Conservation (phyloP, 2,113 vertebrate species). For the Phalacrocorax pelagicus region DNA sequence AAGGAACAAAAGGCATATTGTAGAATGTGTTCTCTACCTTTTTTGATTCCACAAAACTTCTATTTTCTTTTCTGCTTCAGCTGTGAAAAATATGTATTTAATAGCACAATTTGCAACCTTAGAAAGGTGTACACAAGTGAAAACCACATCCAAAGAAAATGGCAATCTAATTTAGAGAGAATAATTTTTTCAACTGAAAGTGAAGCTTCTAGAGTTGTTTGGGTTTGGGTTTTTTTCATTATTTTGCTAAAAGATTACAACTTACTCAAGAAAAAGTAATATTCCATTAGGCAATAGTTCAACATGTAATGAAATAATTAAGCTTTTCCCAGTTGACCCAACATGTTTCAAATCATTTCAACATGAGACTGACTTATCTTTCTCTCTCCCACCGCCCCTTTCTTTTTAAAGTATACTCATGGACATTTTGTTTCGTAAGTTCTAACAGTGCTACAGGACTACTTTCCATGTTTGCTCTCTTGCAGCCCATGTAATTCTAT, state of each 20-base stretch:
- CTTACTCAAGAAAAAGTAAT: background rate
- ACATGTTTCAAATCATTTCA: background rate
- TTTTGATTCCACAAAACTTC: background rate
- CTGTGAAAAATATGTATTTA: background rate
- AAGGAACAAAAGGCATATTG: background rate
- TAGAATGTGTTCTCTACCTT: background rate
- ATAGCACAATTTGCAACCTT: background rate
- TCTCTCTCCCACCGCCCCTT: rapidly evolving
- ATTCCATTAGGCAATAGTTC: background rate
- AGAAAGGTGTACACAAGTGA: background rate
- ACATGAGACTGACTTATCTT: background rate
- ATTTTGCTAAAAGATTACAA: background rate
- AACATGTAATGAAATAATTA: background rate
- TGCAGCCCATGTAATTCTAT: no score
- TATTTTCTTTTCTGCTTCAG: background rate
- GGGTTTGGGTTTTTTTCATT: background rate
- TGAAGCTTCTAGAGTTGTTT: background rate
- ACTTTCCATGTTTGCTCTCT: background rate
- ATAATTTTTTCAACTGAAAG: background rate
- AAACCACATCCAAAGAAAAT: background rate
- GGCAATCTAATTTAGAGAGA: background rate
- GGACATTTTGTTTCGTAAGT: background rate
- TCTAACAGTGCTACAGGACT: background rate
- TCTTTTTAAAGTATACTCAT: background rate
- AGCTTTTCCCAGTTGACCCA: background rate